phyloP scores from a whole-genome alignment of 2,888 invertebrate species.

The Drosophila anomalata region DNA sequence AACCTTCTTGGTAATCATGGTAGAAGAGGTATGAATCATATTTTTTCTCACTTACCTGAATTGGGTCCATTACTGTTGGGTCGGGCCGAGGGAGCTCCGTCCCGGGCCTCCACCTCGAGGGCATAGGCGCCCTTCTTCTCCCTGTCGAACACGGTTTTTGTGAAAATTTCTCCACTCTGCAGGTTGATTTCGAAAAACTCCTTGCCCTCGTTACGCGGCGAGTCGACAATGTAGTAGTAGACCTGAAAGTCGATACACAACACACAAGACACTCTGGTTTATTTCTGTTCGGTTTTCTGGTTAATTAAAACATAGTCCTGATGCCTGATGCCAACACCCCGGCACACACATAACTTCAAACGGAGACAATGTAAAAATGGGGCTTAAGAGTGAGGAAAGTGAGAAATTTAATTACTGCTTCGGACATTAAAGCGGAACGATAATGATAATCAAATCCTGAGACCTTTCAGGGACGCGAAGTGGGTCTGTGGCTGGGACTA shows the following conservation, averaged over 20 bases:
- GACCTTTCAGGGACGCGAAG: conserved; percentile 29
- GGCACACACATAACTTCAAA: conserved; percentile 28
- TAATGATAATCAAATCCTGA: conserved; percentile 60
- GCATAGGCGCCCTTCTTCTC: conserved; percentile 99
- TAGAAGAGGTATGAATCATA: background rate
- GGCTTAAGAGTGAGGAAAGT: conserved; percentile 29
- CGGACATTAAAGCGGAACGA: conserved; percentile 53
- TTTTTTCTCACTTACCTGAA: conserved; percentile 89
- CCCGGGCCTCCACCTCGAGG: conserved; percentile 97
- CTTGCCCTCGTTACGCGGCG: conserved; percentile 95
- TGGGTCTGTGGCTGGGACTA: conserved; percentile 11
- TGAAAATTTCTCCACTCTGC: conserved; percentile 97
- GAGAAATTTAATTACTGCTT: conserved; percentile 46
- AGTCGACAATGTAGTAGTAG: conserved; percentile 96
- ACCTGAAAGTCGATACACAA: conserved; percentile 86
- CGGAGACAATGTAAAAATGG: conserved; percentile 51
- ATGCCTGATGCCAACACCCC: background rate
- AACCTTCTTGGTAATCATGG: background rate
- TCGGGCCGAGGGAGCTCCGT: conserved; percentile 97
- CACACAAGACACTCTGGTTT: conserved; percentile 14
- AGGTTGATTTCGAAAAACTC: conserved; percentile 98
- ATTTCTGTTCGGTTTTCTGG: conserved; percentile 24
- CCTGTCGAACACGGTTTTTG: conserved; percentile 97
- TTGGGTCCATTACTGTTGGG: conserved; percentile 97
- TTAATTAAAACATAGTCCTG: conserved; percentile 64